phyloP scores from a whole-genome alignment of 2,888 invertebrate species.

The Thecophora atra region DNA sequence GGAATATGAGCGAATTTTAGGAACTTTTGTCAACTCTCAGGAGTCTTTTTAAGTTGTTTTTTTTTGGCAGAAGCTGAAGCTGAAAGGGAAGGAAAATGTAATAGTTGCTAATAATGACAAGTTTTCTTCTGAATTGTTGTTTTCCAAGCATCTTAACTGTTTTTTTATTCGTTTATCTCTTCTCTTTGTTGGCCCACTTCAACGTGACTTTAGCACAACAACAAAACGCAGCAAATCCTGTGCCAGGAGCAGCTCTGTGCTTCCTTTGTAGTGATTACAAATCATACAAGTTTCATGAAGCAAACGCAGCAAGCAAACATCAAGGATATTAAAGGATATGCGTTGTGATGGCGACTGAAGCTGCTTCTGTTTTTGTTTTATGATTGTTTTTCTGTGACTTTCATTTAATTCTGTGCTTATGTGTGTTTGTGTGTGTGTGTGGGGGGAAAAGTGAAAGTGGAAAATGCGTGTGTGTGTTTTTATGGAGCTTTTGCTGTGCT shows the following conservation, averaged over 20 bases:
- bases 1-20: too few species aligned
- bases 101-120: too few species aligned
- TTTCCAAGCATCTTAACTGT: conserved; percentile 7
- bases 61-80: too few species aligned
- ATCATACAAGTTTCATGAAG: conserved; percentile 5
- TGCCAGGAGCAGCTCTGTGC: neutral
- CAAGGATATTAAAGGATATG: conserved; percentile 9
- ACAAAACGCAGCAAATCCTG: conserved; percentile 8
- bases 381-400: neutral
- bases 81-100: too few species aligned
- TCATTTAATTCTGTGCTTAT: neutral
- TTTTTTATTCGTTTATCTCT: neutral
- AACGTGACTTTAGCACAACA: neutral
- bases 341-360: conserved; percentile 11
- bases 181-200: neutral
- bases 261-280: conserved; percentile 4
- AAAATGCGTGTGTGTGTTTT: conserved; percentile 4
- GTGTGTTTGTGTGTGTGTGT: conserved; percentile 6
- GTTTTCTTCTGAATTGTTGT: neutral
- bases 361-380: neutral
- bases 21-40: too few species aligned
- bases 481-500: conserved; percentile 2
- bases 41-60: too few species aligned
- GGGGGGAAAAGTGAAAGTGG: neutral
- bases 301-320: neutral